These are phyloP conservation scores for Bradypodion pumilum DNA, from an alignment of 2,797 vertebrate genomes.

Conservation along the genomic window DNA sequence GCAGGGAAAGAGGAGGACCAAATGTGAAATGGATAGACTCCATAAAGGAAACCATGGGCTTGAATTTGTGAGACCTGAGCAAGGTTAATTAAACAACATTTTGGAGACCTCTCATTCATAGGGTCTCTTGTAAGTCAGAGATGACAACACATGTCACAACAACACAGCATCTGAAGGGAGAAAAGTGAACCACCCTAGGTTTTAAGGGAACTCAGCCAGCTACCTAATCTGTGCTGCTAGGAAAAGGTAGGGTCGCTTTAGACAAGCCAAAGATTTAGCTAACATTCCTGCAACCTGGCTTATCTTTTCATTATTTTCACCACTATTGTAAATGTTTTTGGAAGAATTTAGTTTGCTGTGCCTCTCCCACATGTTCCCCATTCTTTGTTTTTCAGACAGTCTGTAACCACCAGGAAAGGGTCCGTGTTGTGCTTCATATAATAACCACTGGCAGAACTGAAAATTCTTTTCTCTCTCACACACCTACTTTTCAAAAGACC, in stretches of 20 bases:
- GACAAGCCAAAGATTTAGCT: background rate
- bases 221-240: background rate
- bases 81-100: too few relatives aligned
- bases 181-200: background rate
- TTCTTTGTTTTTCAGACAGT: background rate
- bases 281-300: too few relatives aligned
- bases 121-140: too few relatives aligned
- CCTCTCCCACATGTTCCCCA: background rate
- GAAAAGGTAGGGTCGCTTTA: background rate
- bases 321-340: background rate
- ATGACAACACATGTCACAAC: too few relatives aligned
- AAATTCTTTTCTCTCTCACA: background rate
- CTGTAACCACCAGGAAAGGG: background rate
- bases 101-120: too few relatives aligned
- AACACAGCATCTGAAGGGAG: too few relatives aligned
- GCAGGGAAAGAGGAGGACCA: too few relatives aligned
- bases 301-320: background rate
- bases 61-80: too few relatives aligned
- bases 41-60: too few relatives aligned
- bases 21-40: too few relatives aligned
- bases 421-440: background rate
- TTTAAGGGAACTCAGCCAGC: background rate
- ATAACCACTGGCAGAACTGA: background rate
- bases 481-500: background rate
- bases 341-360: background rate